Evolutionary conservation across 2,113 vertebrate species (phyloP).

Genomic region (Eonycteris spelaea): DNA sequence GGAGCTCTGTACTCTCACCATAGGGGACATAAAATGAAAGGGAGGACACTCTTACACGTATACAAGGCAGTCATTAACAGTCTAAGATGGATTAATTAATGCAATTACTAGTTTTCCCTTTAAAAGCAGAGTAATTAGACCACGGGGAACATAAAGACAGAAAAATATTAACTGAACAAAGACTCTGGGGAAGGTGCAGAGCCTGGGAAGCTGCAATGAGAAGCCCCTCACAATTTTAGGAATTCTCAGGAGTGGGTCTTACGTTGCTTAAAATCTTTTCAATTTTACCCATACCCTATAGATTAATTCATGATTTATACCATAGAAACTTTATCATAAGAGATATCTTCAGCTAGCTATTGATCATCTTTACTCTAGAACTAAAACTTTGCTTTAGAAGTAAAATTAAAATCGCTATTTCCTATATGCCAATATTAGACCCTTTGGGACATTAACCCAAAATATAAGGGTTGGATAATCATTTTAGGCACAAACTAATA

Average conservation of each 20-base stretch:
- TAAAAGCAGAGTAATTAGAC: neutral
- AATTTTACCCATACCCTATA: neutral
- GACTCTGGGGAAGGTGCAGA: neutral
- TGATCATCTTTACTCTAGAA: neutral
- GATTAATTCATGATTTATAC: neutral
- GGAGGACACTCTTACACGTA: neutral
- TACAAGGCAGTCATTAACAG: neutral
- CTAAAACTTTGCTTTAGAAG: neutral
- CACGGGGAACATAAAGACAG: neutral
- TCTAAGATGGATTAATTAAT: neutral
- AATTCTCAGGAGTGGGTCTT: neutral
- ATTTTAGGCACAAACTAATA: constrained; percentile 36
- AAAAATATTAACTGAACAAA: constrained; percentile 1
- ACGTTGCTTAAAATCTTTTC: neutral
- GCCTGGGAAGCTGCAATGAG: neutral
- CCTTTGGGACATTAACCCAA: neutral
- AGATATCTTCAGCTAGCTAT: neutral
- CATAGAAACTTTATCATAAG: neutral
- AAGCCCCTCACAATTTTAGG: neutral
- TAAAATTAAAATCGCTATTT: constrained; percentile 12
- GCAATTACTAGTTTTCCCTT: neutral
- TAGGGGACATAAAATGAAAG: neutral
- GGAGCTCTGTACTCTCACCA: accelerated
- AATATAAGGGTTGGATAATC: neutral
- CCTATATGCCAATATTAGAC: neutral